A percentile compares a stretch with the other conserved stretches of the same genome.
These are phyloP conservation scores for Pygmarrhopalites habei DNA, from an alignment of 1,140 invertebrate genomes.

Conservation along the genomic window DNA sequence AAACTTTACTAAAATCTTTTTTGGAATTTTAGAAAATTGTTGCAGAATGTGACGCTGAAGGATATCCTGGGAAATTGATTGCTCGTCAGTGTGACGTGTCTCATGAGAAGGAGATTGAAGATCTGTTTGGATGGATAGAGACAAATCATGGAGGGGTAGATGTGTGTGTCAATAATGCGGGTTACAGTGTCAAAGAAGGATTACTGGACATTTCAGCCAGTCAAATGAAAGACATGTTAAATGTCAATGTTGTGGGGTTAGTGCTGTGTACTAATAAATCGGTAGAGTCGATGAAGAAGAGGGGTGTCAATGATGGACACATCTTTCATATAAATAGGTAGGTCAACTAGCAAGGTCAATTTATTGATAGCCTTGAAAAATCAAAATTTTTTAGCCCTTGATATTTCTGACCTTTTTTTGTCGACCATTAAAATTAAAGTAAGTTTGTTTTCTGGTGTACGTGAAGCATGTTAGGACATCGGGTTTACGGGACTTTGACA, in stretches of 20 bases:
- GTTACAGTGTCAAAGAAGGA: slow-evolving; percentile 41
- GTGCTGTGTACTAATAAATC: slow-evolving; percentile 58
- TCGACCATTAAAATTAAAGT: not conserved
- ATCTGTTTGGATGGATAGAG: slow-evolving; percentile 58
- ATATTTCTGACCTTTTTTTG: not conserved
- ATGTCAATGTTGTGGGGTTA: slow-evolving; percentile 60
- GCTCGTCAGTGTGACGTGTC: slow-evolving; percentile 58
- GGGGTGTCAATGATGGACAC: slow-evolving; percentile 55
- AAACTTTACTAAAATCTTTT: not conserved
- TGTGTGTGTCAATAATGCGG: slow-evolving; percentile 68
- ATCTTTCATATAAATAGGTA: slow-evolving; percentile 54
- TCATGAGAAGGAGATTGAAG: slow-evolving; percentile 56
- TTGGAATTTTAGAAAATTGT: slow-evolving; percentile 12
- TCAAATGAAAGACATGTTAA: too few relatives aligned
- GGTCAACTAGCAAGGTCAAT: not conserved
- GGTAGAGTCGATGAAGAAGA: slow-evolving; percentile 57
- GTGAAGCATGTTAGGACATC: slow-evolving; percentile 16
- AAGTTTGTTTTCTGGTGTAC: too few relatives aligned
- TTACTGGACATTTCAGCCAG: too few relatives aligned
- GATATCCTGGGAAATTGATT: slow-evolving; percentile 45
- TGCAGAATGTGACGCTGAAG: slow-evolving; percentile 20
- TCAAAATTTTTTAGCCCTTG: not conserved
- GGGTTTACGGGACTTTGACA: slow-evolving; percentile 6
- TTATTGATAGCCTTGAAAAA: not conserved
- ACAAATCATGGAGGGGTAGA: slow-evolving; percentile 56